Percentiles rank a stretch among this genome's conserved stretches.
Conservation (phyloP, 2,888 invertebrate species). For the Synanthedon andrenaeformis region DNA sequence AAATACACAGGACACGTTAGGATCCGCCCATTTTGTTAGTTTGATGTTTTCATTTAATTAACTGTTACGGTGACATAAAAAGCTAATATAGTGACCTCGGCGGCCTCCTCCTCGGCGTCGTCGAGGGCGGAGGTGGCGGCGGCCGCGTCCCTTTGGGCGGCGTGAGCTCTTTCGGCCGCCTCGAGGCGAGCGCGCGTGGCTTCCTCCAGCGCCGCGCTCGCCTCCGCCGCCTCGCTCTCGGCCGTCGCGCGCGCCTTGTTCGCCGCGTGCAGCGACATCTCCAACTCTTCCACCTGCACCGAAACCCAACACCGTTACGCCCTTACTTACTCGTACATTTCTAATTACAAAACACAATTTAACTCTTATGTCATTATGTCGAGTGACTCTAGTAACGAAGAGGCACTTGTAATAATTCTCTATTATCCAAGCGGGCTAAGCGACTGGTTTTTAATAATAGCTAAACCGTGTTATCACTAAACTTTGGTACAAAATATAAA, state of each 20-base stretch:
- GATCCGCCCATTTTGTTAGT: too few species aligned
- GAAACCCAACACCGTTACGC: not conserved
- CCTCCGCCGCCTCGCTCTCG: constrained; percentile 89
- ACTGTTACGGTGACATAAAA: too few species aligned
- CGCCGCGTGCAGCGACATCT: constrained; percentile 85
- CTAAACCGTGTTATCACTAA: too few species aligned
- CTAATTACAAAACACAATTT: not conserved
- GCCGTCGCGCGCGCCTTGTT: constrained; percentile 87
- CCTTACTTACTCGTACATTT: too few species aligned
- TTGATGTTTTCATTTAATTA: too few species aligned
- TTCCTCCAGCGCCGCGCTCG: constrained; percentile 86
- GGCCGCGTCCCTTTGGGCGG: constrained; percentile 69
- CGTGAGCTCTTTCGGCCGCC: constrained; percentile 79
- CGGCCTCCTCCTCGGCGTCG: constrained; percentile 93
- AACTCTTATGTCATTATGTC: too few species aligned
- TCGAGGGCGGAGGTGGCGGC: constrained; percentile 84
- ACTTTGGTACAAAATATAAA: too few species aligned
- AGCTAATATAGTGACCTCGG: constrained; percentile 72
- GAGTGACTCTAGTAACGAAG: too few species aligned
- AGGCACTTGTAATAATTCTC: too few species aligned
- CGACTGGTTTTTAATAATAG: too few species aligned
- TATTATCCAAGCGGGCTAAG: too few species aligned
- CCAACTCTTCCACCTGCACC: constrained; percentile 86
- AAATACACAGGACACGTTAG: too few species aligned
- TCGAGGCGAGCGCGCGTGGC: constrained; percentile 79